A percentile compares a stretch with the other conserved stretches of the same genome.
phyloP scores from a whole-genome alignment of 2,888 invertebrate genomes.

The Ceriagrion tenellum region DNA sequence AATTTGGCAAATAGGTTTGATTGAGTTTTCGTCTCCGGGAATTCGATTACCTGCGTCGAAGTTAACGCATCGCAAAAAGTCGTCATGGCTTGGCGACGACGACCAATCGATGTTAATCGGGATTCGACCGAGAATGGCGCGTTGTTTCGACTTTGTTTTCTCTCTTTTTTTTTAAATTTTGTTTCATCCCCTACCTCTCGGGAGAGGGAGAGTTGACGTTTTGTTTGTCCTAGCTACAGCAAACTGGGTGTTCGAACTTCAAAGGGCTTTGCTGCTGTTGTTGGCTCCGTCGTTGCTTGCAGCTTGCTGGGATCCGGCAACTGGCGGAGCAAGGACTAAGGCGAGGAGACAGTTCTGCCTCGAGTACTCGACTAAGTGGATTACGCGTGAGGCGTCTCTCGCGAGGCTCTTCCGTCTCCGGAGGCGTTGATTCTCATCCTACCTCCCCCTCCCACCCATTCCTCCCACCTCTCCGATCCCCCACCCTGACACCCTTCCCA shows the following conservation, averaged over 20 bases:
- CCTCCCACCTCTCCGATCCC: not conserved
- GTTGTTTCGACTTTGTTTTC: not conserved
- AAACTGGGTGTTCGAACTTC: not conserved
- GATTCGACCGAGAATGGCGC: not conserved
- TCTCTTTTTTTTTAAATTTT: no score
- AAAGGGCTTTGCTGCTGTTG: not conserved
- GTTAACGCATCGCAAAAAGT: not conserved
- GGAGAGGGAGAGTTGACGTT: not conserved
- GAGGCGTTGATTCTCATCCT: not conserved
- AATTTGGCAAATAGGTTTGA: not conserved
- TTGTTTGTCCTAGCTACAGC: not conserved
- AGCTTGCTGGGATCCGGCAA: not conserved
- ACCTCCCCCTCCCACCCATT: not conserved
- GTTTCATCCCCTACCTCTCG: no score
- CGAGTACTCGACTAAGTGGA: not conserved
- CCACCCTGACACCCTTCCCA: not conserved
- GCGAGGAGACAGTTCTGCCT: not conserved
- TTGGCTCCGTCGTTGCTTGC: not conserved
- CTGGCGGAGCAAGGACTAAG: not conserved
- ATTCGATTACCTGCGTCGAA: not conserved
- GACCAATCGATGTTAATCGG: not conserved
- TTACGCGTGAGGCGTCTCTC: not conserved
- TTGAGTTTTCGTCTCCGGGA: not conserved
- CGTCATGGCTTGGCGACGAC: not conserved
- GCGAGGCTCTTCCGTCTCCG: conserved; percentile 2